A percentile compares a stretch with the other conserved stretches of the same genome.
Conservation (phyloP, 1,140 invertebrate genomes). For the Drosophila seguyi region DNA sequence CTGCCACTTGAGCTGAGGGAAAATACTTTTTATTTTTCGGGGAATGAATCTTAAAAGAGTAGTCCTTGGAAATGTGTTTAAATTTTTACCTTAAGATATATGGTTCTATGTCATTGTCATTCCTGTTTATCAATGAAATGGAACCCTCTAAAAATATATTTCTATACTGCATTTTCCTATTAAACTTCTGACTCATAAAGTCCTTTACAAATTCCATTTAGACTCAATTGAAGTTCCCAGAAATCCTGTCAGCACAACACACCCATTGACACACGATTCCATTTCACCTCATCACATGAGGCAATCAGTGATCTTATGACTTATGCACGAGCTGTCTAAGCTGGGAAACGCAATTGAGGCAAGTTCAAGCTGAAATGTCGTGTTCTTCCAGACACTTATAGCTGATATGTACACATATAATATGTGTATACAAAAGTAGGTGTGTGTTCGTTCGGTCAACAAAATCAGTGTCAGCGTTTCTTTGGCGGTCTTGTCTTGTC, state of each 20-base stretch:
- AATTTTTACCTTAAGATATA: not conserved
- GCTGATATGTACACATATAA: not conserved
- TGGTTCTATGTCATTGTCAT: no score
- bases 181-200: not conserved
- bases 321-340: slow-evolving; percentile 40
- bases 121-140: no score
- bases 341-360: slow-evolving; percentile 37
- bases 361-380: slow-evolving; percentile 47
- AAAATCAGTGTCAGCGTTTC: slow-evolving; percentile 58
- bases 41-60: not conserved
- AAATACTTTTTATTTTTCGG: slow-evolving; percentile 6
- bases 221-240: slow-evolving; percentile 3
- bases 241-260: not conserved
- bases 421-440: not conserved
- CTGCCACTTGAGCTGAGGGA: not conserved
- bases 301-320: slow-evolving; percentile 36
- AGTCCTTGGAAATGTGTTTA: not conserved
- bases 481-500: slow-evolving; percentile 51
- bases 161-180: no score
- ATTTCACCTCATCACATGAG: slow-evolving; percentile 23
- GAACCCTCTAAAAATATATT: no score
- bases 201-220: not conserved
- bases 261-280: slow-evolving; percentile 1
- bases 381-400: slow-evolving; percentile 14
- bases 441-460: slow-evolving; percentile 18